Conservation (phyloP, 2,113 vertebrate genomes). For the Bubo scandiacus region DNA sequence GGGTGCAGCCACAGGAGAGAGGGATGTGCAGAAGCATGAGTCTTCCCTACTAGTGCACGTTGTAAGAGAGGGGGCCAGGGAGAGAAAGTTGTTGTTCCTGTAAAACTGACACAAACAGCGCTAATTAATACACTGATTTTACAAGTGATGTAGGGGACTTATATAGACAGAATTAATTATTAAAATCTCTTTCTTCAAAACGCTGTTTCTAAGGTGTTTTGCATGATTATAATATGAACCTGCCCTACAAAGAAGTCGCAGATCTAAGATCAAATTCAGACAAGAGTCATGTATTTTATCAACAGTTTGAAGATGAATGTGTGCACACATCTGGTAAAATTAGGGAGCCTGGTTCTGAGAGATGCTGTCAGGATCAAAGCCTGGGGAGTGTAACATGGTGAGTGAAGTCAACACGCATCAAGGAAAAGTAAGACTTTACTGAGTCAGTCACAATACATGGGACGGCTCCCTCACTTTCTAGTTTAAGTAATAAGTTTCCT, state of each 20-base stretch:
- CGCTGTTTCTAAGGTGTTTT: neutral
- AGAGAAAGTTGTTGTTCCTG: neutral
- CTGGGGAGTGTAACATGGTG: neutral
- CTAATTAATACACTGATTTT: slow-evolving; percentile 43
- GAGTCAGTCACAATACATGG: neutral
- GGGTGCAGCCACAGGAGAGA: neutral
- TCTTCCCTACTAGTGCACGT: neutral
- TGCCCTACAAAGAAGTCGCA: neutral
- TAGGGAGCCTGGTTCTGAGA: neutral
- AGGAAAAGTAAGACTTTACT: neutral
- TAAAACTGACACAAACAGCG: neutral
- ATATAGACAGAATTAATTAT: slow-evolving; percentile 50
- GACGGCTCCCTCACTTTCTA: neutral
- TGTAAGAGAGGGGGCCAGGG: neutral
- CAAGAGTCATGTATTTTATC: neutral
- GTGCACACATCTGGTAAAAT: neutral
- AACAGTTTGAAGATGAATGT: neutral
- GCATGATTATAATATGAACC: neutral
- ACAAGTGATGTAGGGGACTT: neutral
- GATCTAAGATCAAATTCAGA: neutral
- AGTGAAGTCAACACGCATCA: neutral
- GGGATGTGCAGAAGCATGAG: neutral
- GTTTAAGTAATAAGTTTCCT: neutral
- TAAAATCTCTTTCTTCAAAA: slow-evolving; percentile 35
- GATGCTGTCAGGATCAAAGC: slow-evolving; percentile 39